phyloP scores from a whole-genome alignment of 2,797 vertebrate genomes.

The Sciurus carolinensis region DNA sequence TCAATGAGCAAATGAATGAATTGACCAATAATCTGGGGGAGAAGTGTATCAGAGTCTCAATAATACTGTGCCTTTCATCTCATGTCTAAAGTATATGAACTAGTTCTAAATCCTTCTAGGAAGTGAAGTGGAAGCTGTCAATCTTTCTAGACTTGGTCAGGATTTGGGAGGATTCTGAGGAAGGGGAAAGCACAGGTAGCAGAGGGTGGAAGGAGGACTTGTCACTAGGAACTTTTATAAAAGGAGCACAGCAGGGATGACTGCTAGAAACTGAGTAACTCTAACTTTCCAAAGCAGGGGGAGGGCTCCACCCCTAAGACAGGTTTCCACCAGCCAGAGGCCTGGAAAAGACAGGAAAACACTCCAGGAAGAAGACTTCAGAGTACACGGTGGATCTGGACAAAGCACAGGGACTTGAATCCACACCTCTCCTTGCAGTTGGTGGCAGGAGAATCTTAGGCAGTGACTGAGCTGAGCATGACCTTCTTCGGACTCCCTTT shows the following conservation, averaged over 20 bases:
- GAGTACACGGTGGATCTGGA: rapidly evolving
- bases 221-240: neutral
- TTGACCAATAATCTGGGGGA: neutral
- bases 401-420: neutral
- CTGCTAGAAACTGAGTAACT: neutral
- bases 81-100: neutral
- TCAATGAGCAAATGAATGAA: neutral
- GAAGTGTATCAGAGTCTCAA: neutral
- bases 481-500: neutral
- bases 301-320: neutral
- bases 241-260: neutral
- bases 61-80: neutral
- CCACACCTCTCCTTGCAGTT: neutral
- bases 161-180: neutral
- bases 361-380: neutral
- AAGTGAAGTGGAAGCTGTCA: neutral
- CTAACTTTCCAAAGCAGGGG: neutral
- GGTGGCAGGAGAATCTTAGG: neutral
- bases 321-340: neutral
- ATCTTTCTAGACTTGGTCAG: neutral
- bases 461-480: neutral
- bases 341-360: neutral
- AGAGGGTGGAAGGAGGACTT: neutral
- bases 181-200: neutral
- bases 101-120: neutral